Conservation (phyloP, 2,113 vertebrate species). For the Xiphophorus maculatus region DNA sequence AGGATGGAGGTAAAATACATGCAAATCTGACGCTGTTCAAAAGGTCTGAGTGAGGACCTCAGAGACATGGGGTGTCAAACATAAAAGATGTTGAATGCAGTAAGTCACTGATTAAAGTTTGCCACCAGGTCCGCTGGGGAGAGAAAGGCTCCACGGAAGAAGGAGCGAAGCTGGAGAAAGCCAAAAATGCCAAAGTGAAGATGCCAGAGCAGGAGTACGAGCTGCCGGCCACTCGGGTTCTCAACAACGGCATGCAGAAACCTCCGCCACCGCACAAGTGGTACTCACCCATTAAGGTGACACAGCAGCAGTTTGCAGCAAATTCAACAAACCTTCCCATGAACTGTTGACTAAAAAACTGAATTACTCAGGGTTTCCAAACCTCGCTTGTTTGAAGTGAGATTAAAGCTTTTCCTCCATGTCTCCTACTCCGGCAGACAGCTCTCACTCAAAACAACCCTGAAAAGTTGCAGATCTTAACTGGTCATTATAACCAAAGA, state of each 20-base stretch:
- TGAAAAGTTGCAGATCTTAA: background rate
- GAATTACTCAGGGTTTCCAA: background rate
- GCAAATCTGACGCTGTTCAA: background rate
- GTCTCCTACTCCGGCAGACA: no score
- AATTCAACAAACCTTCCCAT: conserved; percentile 5
- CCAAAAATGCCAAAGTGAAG: conserved; percentile 95
- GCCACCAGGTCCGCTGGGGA: conserved; percentile 93
- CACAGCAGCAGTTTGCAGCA: background rate
- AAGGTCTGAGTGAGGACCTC: background rate
- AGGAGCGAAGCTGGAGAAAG: conserved; percentile 96
- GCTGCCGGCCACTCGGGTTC: conserved; percentile 80
- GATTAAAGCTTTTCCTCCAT: no score
- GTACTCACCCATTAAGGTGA: conserved; percentile 97
- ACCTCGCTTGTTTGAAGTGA: no score
- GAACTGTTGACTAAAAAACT: background rate
- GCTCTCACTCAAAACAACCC: no score
- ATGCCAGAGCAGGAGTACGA: conserved; percentile 95
- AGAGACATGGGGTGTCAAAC: background rate
- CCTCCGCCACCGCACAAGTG: conserved; percentile 86
- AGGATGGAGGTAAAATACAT: conserved; percentile 91
- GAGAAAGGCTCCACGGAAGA: conserved; percentile 97
- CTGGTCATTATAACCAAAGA: background rate
- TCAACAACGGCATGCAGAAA: conserved; percentile 86
- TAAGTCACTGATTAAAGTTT: background rate
- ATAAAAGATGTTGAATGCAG: background rate